Evolutionary conservation across 1,140 invertebrate genomes (phyloP).

Genomic region (Caenorhabditis tropicalis): DNA sequence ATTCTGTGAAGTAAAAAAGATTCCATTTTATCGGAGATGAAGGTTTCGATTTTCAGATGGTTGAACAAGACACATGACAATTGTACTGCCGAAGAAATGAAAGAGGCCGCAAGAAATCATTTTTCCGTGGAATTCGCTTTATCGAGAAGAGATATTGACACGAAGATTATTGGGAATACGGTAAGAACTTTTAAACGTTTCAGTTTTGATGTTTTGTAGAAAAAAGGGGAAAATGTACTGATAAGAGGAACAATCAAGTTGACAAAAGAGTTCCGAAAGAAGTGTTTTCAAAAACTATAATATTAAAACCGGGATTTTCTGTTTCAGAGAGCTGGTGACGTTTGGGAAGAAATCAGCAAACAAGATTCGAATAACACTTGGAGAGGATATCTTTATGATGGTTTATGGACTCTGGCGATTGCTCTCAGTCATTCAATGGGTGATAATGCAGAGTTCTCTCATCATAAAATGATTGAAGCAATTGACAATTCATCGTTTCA

Average conservation of each 20-base stretch:
- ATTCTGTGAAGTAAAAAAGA: slow-evolving; percentile 80
- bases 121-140: slow-evolving; percentile 86
- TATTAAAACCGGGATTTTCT: not conserved
- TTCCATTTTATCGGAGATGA: slow-evolving; percentile 73
- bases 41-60: slow-evolving; percentile 62
- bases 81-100: slow-evolving; percentile 82
- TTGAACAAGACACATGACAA: slow-evolving; percentile 57
- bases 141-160: slow-evolving; percentile 80
- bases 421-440: slow-evolving; percentile 63
- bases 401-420: slow-evolving; percentile 67
- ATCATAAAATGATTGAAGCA: slow-evolving; percentile 54
- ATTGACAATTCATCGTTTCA: slow-evolving; percentile 63
- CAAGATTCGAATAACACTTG: slow-evolving; percentile 57
- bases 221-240: too few relatives aligned
- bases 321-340: slow-evolving; percentile 60
- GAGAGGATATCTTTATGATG: slow-evolving; percentile 68
- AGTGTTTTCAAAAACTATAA: not conserved
- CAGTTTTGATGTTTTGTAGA: not conserved
- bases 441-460: slow-evolving; percentile 48
- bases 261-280: too few relatives aligned
- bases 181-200: slow-evolving; percentile 3
- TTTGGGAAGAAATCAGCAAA: slow-evolving; percentile 56
- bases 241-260: too few relatives aligned
- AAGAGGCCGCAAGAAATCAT: slow-evolving; percentile 85
- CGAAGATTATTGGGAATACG: slow-evolving; percentile 74